Evolutionary conservation across 2,797 vertebrate genomes (phyloP).

Genomic region (Chloroceryle amazona): DNA sequence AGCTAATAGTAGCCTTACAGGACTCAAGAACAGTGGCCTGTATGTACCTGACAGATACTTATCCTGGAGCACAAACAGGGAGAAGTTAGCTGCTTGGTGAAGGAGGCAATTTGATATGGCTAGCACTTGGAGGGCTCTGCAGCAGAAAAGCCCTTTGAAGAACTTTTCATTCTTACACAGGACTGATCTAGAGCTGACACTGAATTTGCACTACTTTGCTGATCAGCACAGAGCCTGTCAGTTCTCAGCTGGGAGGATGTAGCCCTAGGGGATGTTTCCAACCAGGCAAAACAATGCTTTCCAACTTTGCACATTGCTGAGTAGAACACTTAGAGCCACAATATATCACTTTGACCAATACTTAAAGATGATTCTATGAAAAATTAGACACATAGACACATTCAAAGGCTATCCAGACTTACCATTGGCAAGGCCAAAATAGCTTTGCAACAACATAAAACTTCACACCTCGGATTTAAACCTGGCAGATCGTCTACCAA

Average conservation of each 20-base stretch:
- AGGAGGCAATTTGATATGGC: neutral
- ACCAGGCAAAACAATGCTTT: neutral
- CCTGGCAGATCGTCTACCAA: neutral
- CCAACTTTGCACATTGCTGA: neutral
- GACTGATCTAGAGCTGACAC: neutral
- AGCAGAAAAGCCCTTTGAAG: neutral
- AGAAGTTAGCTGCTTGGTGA: neutral
- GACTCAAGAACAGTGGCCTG: neutral
- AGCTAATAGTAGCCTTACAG: neutral
- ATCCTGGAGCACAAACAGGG: neutral
- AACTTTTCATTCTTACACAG: neutral
- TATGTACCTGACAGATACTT: neutral
- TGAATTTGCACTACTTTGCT: neutral
- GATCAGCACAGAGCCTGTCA: neutral
- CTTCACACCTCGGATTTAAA: neutral
- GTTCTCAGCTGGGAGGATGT: neutral
- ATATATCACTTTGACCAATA: neutral
- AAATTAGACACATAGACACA: rapidly evolving
- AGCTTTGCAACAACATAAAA: neutral
- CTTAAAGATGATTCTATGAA: neutral
- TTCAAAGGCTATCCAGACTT: neutral
- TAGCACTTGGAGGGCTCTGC: neutral
- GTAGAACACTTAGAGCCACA: neutral
- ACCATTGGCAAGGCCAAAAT: neutral
- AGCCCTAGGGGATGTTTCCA: neutral